Conservation (phyloP, 2,797 vertebrate genomes). For the Bucorvus abyssinicus region DNA sequence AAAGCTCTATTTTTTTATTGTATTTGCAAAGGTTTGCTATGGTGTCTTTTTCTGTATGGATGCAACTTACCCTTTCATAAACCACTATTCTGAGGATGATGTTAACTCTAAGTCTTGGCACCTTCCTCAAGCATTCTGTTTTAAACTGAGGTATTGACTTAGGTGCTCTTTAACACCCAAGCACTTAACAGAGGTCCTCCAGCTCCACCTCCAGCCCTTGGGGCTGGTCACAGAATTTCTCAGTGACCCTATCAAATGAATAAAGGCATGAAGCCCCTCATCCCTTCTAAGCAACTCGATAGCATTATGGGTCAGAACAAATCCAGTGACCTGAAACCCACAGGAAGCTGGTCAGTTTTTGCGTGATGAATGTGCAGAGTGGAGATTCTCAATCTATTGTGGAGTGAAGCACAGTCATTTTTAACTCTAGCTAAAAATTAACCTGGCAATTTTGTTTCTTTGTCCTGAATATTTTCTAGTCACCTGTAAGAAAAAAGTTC, state of each 20-base stretch:
- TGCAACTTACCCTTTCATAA: neutral
- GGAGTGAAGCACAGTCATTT: neutral
- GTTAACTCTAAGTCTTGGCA: neutral
- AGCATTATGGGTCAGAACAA: neutral
- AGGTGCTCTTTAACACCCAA: neutral
- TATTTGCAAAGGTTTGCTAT: neutral
- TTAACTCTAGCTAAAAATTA: neutral
- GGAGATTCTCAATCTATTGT: neutral
- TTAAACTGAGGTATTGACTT: neutral
- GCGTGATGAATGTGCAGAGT: neutral
- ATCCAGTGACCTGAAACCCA: neutral
- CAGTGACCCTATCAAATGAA: neutral
- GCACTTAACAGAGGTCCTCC: neutral
- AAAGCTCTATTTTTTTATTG: neutral
- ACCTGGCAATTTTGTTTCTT: neutral
- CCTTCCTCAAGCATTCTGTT: neutral
- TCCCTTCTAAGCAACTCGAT: neutral
- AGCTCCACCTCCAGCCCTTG: neutral
- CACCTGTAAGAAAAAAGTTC: neutral
- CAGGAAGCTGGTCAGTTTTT: neutral
- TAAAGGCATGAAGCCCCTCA: neutral
- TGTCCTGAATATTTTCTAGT: neutral
- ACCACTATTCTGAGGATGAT: neutral
- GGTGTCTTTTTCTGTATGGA: neutral
- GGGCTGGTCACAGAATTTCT: neutral